A percentile compares a stretch with the other conserved stretches of the same genome.
phyloP scores from a whole-genome alignment of 2,888 invertebrate genomes.

The Formica aserva region DNA sequence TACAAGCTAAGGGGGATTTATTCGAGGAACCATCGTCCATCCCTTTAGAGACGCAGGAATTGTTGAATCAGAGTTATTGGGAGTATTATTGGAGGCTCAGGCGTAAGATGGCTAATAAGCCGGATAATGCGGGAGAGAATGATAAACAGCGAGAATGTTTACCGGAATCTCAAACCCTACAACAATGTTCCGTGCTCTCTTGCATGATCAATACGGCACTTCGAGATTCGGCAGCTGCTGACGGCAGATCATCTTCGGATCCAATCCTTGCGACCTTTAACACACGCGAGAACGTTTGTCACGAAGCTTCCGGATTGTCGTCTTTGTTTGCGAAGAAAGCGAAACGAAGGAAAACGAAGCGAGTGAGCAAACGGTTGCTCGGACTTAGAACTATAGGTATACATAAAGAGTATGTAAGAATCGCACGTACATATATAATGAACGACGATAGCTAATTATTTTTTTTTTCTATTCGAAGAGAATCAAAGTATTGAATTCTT shows the following conservation, averaged over 20 bases:
- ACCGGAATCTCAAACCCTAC: conserved; percentile 74
- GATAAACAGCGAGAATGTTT: conserved; percentile 45
- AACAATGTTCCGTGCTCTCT: conserved; percentile 79
- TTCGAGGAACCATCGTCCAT: conserved; percentile 68
- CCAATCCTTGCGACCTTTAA: conserved; percentile 60
- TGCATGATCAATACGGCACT: conserved; percentile 79
- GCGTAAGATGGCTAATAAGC: conserved; percentile 59
- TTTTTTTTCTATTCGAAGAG: conserved; percentile 13
- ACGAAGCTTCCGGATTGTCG: conserved; percentile 62
- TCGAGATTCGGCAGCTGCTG: conserved; percentile 2
- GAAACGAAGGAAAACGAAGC: conserved; percentile 61
- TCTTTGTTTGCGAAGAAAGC: conserved; percentile 59
- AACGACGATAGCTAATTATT: background rate
- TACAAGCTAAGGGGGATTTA: conserved; percentile 14
- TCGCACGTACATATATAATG: background rate
- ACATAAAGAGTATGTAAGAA: background rate
- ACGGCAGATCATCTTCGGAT: conserved; percentile 71
- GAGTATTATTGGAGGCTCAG: conserved; percentile 80
- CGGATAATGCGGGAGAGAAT: conserved; percentile 41
- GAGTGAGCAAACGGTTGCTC: conserved; percentile 70
- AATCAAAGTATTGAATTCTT: conserved; percentile 20
- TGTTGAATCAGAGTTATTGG: conserved; percentile 81
- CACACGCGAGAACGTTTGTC: conserved; percentile 51
- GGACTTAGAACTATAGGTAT: conserved; percentile 79
- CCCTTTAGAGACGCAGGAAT: conserved; percentile 77